Conservation (phyloP, 2,888 invertebrate species). For the Celastrina argiolus region DNA sequence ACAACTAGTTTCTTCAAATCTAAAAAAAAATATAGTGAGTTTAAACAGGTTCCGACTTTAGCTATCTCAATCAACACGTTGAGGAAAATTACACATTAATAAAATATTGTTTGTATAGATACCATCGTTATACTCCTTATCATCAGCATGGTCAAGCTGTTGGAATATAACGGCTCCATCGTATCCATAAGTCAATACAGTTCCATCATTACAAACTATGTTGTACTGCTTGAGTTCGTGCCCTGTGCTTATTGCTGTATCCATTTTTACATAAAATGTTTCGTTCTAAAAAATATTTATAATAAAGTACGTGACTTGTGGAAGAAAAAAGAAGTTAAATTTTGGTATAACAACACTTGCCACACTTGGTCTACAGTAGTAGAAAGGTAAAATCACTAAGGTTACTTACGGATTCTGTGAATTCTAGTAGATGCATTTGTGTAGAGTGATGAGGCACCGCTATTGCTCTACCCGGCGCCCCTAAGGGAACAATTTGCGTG, state of each 20-base stretch:
- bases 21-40: no score
- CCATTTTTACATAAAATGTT: slow-evolving; percentile 59
- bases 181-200: slow-evolving; percentile 55
- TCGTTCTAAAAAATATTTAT: slow-evolving; percentile 53
- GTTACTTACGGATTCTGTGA: slow-evolving; percentile 53
- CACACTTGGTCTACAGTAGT: neutral
- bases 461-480: slow-evolving; percentile 46
- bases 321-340: neutral
- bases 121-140: slow-evolving; percentile 42
- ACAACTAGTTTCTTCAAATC: slow-evolving; percentile 45
- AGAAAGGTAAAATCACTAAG: neutral
- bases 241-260: slow-evolving; percentile 51
- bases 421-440: slow-evolving; percentile 51
- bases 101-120: neutral
- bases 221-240: slow-evolving; percentile 57
- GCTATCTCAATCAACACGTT: no score
- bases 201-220: slow-evolving; percentile 41
- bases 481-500: slow-evolving; percentile 50
- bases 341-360: neutral
- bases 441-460: slow-evolving; percentile 57
- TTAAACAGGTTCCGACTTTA: no score
- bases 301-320: neutral
- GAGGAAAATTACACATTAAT: neutral
- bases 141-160: slow-evolving; percentile 41
- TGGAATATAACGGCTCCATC: slow-evolving; percentile 55